These are phyloP conservation scores for Galago senegalensis DNA, from an alignment of 2,797 vertebrate species.

Conservation along the genomic window DNA sequence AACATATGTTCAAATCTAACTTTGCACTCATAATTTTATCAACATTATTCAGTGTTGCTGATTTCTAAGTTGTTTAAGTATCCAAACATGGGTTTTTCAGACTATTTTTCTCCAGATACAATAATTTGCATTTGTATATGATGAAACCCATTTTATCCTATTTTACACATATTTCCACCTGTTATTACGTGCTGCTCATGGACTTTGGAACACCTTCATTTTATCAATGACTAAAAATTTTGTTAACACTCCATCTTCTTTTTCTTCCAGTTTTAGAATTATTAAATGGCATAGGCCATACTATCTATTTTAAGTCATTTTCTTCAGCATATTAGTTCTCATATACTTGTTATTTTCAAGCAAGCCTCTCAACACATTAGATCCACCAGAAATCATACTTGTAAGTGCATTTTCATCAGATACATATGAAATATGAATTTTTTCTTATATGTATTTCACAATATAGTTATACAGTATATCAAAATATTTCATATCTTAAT, in stretches of 20 bases:
- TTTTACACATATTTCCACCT: constrained; percentile 35
- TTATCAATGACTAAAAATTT: constrained; percentile 11
- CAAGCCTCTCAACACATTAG: neutral
- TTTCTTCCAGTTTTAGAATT: constrained; percentile 48
- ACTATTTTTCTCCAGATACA: neutral
- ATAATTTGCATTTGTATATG: constrained; percentile 18
- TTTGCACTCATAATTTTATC: neutral
- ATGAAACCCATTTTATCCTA: neutral
- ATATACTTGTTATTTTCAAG: constrained; percentile 9
- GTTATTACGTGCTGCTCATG: neutral
- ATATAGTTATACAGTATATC: neutral
- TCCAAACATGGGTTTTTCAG: constrained; percentile 39
- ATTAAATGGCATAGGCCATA: neutral
- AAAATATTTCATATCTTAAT: neutral
- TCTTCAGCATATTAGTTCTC: neutral
- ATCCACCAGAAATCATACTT: constrained; percentile 34
- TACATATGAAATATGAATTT: neutral
- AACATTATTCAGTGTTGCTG: neutral
- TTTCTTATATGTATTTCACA: neutral
- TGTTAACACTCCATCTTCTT: neutral
- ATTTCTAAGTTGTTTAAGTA: constrained; percentile 54
- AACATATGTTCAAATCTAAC: neutral
- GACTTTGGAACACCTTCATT: constrained; percentile 52
- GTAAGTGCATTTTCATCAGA: neutral
- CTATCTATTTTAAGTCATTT: constrained; percentile 13